Evolutionary conservation across 1,140 invertebrate genomes (phyloP), one percentile per base, ranked within the genome.

Genomic region (Drosophila punjabiensis): DNA sequence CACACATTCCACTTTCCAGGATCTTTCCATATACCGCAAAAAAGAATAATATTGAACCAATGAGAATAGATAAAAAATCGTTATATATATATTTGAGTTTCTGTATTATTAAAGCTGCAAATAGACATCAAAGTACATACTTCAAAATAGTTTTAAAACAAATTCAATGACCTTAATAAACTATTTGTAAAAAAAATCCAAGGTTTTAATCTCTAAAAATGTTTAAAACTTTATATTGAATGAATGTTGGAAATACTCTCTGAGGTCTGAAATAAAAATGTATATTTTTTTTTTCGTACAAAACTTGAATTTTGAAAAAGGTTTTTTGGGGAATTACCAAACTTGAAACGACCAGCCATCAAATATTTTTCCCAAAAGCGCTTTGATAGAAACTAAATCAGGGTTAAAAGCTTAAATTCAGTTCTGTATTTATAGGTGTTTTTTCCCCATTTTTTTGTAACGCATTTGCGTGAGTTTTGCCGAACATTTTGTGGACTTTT

Each of bases 401-500:
- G 13, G 11, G 11, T 45, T 60, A 18, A 45, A 30, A 18, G 35
- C 16, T 53, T 20, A 33, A 69, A 68, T 16, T 28, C 11, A 20
- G 7, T 18, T 33, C 5, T 24, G 35, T 32, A 7, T 32, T 35
- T 41, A 32, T n/a, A 5, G 10, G 7, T 28, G 20, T 7, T 14
- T 33, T 64, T 63, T n/a, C 30, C 6, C 43, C 13, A 43, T 45
- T 28, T 9, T 58, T 28, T 39, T 18, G 8, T 11, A 24, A 76
- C 37, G 60, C 56, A 77, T 50, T 60, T 62, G 65, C 41, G 33
- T 47, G 47, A 37, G 47, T 20, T 37, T 24, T 74, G n/a, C 47
- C 16, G 24, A 37, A 39, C 10, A 28, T 39, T 47, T 47, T 76
- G 24, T 32, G 41, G 18, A 47, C 16, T 37, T 16, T 64, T 63